These are phyloP conservation scores for Rhingia campestris DNA, from an alignment of 2,888 invertebrate genomes.

Conservation along the genomic window DNA sequence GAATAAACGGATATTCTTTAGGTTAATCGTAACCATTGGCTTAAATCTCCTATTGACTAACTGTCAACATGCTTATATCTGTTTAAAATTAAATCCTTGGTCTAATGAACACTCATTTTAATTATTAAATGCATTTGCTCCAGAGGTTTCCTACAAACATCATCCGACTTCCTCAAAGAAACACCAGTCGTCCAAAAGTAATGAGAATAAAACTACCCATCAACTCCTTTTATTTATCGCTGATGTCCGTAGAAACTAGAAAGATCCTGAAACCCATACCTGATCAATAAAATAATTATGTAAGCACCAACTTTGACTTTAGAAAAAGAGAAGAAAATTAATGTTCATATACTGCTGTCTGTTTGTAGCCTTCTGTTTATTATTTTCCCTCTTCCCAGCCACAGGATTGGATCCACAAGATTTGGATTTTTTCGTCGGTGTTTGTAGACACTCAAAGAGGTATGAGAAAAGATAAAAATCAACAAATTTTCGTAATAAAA, in stretches of 20 bases:
- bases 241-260: neutral
- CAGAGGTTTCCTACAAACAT: no score
- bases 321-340: slow-evolving; percentile 51
- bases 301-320: slow-evolving; percentile 22
- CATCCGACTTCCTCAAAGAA: no score
- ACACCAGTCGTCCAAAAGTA: neutral
- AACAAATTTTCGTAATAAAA: slow-evolving; percentile 61
- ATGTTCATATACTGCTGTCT: slow-evolving; percentile 53
- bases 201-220: neutral
- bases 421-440: neutral
- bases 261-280: slow-evolving; percentile 1
- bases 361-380: slow-evolving; percentile 59
- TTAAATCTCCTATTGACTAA: no score
- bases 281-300: slow-evolving; percentile 51
- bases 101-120: no score
- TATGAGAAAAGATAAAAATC: slow-evolving; percentile 27
- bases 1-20: no score
- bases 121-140: no score
- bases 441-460: neutral
- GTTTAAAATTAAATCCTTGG: no score
- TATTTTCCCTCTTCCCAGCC: slow-evolving; percentile 7
- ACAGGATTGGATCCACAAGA: neutral
- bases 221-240: neutral
- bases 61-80: no score
- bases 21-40: no score